Conservation (phyloP, 2,888 invertebrate species). For the Leptinotarsa peninsularis region DNA sequence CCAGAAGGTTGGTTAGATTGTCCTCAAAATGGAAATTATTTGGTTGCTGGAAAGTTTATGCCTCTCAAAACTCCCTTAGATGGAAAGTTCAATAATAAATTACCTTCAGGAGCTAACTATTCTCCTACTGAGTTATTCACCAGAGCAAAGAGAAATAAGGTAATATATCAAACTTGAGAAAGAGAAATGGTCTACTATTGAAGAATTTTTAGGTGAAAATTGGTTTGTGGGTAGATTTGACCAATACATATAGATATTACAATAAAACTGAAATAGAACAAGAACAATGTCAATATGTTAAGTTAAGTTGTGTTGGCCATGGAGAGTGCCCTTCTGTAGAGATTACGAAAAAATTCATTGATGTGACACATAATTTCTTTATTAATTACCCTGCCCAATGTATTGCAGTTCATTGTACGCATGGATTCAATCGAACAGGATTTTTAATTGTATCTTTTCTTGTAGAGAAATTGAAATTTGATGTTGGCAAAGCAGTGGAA, state of each 20-base stretch:
- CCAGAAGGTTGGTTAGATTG: slow-evolving; percentile 92
- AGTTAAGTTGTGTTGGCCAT: slow-evolving; percentile 91
- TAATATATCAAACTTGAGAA: slow-evolving; percentile 58
- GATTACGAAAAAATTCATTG: slow-evolving; percentile 86
- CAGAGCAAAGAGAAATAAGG: slow-evolving; percentile 81
- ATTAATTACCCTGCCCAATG: slow-evolving; percentile 81
- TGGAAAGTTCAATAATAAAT: slow-evolving; percentile 82
- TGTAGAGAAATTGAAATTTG: slow-evolving; percentile 85
- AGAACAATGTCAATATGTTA: slow-evolving; percentile 84
- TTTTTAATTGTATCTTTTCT: slow-evolving; percentile 93
- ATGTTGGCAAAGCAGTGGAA: slow-evolving; percentile 84
- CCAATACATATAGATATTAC: slow-evolving; percentile 95
- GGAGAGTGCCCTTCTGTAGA: slow-evolving; percentile 90
- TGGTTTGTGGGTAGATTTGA: slow-evolving; percentile 96
- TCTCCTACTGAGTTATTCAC: slow-evolving; percentile 88
- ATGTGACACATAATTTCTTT: slow-evolving; percentile 82
- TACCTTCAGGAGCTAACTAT: slow-evolving; percentile 86
- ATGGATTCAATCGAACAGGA: slow-evolving; percentile 98
- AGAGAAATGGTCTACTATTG: not conserved
- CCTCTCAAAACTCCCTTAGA: slow-evolving; percentile 95
- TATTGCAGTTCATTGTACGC: slow-evolving; percentile 93
- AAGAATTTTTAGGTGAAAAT: slow-evolving; percentile 75
- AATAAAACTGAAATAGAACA: slow-evolving; percentile 81
- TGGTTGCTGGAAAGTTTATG: slow-evolving; percentile 86
- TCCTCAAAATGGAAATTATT: slow-evolving; percentile 80